A percentile compares a stretch with the other conserved stretches of the same genome.
Conservation (phyloP, 2,797 vertebrate genomes). For the Cirrhinus mrigala region DNA sequence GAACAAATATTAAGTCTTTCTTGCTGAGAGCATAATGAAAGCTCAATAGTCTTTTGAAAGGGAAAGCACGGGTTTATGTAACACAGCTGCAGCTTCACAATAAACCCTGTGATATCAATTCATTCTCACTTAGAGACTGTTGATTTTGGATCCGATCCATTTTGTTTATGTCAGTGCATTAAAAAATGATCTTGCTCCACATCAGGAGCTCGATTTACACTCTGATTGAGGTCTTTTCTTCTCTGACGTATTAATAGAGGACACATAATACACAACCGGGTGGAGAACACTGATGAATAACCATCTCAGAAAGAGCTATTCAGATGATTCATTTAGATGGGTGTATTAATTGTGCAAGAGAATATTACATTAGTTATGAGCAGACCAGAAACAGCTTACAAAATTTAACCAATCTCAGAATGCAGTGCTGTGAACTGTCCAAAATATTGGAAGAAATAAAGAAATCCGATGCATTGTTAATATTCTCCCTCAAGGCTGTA, state of each 20-base stretch:
- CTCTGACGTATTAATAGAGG: not conserved
- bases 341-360: not conserved
- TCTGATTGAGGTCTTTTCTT: not conserved
- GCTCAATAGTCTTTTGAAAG: constrained; percentile 27
- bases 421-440: not conserved
- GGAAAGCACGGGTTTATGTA: constrained; percentile 21
- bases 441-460: not conserved
- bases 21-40: not conserved
- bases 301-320: constrained; percentile 11
- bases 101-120: not conserved
- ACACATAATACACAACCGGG: not conserved
- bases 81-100: constrained; percentile 33
- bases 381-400: not conserved
- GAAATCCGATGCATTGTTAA: too few species aligned
- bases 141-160: constrained; percentile 23
- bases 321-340: not conserved
- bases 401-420: not conserved
- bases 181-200: not conserved
- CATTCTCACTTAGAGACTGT: constrained; percentile 6
- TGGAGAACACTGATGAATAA: constrained; percentile 10
- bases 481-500: not conserved
- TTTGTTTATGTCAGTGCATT: not conserved
- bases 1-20: not conserved
- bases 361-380: constrained; percentile 2
- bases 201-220: not conserved